Evolutionary conservation across 2,797 vertebrate species (phyloP).

Genomic region (Naso thynnoides): DNA sequence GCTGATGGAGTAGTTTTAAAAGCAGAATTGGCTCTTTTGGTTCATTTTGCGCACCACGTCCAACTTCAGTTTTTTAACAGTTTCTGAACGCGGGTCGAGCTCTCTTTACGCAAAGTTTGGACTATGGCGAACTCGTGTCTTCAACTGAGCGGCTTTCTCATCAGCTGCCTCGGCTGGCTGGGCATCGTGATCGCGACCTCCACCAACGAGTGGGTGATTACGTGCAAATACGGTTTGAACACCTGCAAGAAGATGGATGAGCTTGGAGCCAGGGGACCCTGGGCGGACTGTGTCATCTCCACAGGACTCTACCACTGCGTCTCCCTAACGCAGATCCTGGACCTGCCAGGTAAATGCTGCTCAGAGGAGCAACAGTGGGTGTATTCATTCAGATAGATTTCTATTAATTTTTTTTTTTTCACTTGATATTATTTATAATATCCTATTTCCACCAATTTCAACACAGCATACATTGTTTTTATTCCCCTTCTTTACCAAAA

Average conservation of each 20-base stretch:
- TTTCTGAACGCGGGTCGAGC: constrained; percentile 10
- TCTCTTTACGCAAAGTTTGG: constrained; percentile 36
- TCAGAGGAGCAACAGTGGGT: not conserved
- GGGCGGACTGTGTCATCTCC: constrained; percentile 95
- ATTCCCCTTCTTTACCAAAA: not conserved
- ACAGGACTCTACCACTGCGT: constrained; percentile 93
- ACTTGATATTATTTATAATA: not conserved
- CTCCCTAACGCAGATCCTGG: constrained; percentile 92
- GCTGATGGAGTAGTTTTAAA: constrained; percentile 36
- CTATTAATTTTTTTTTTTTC: not conserved
- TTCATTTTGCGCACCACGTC: not conserved
- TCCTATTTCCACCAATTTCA: not conserved
- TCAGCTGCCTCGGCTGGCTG: constrained; percentile 93
- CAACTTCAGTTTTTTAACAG: not conserved
- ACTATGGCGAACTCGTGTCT: constrained; percentile 92
- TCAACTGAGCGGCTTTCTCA: constrained; percentile 91
- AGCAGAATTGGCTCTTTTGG: not conserved
- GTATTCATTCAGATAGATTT: not conserved
- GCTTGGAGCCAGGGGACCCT: constrained; percentile 92
- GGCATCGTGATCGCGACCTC: constrained; percentile 91
- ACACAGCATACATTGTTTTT: not conserved
- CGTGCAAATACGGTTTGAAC: constrained; percentile 93
- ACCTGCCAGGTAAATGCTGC: constrained; percentile 89
- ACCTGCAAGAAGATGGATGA: constrained; percentile 96
- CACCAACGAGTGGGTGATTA: constrained; percentile 96